Evolutionary conservation across 2,888 invertebrate species (phyloP).

Genomic region (Leucania comma): DNA sequence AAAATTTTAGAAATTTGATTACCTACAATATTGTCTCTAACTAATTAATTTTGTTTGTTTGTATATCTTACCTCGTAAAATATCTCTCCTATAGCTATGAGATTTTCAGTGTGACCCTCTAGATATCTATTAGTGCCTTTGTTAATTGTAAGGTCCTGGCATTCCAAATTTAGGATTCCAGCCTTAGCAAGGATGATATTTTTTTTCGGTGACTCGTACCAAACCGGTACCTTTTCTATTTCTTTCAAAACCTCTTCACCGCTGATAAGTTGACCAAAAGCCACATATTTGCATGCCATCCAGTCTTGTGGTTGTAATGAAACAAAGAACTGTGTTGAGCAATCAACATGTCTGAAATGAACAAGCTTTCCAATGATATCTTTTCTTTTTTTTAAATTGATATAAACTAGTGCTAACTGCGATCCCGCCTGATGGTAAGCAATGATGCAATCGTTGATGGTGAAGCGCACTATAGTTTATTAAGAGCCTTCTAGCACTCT

Average conservation of each 20-base stretch:
- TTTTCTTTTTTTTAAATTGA: too few relatives aligned
- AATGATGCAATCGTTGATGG: too few relatives aligned
- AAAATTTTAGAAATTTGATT: not conserved
- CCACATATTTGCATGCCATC: conserved; percentile 94
- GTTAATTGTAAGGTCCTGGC: conserved; percentile 79
- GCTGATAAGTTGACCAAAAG: conserved; percentile 93
- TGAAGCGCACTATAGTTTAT: too few relatives aligned
- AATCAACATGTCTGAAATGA: conserved; percentile 89
- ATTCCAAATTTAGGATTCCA: conserved; percentile 82
- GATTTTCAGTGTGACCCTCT: conserved; percentile 80
- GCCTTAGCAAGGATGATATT: conserved; percentile 75
- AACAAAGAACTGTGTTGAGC: conserved; percentile 93
- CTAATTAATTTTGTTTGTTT: too few relatives aligned
- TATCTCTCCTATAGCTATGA: conserved; percentile 72
- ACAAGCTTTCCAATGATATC: not conserved
- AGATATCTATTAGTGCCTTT: conserved; percentile 78
- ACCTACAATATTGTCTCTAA: too few relatives aligned
- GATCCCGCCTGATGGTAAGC: too few relatives aligned
- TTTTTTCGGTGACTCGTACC: conserved; percentile 91
- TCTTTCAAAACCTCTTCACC: conserved; percentile 91
- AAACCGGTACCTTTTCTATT: conserved; percentile 91
- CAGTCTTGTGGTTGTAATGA: conserved; percentile 92
- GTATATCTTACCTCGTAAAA: conserved; percentile 74
- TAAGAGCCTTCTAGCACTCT: too few relatives aligned
- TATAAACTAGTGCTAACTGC: too few relatives aligned